Percentiles rank a stretch among this genome's conserved stretches.
These are phyloP conservation scores for Mormyrus proboscirostris DNA, from an alignment of 2,797 vertebrate species.

Conservation along the genomic window DNA sequence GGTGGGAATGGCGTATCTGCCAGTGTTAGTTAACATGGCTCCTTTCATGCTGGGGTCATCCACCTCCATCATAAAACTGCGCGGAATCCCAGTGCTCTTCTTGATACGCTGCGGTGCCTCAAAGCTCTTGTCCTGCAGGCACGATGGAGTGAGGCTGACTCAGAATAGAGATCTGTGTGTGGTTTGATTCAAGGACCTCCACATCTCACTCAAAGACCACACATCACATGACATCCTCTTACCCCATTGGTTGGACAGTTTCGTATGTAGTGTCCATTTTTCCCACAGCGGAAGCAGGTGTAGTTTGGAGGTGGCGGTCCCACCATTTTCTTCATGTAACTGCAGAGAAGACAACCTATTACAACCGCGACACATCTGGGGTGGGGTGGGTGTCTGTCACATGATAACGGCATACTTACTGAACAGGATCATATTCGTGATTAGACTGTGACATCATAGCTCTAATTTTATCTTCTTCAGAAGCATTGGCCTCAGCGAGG, in stretches of 20 bases:
- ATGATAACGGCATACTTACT: conserved; percentile 66
- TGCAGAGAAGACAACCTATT: conserved; percentile 42
- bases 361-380: conserved; percentile 12
- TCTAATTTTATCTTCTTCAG: conserved; percentile 97
- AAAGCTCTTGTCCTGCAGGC: conserved; percentile 79
- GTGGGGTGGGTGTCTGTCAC: not conserved
- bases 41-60: conserved; percentile 91
- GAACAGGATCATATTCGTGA: conserved; percentile 87
- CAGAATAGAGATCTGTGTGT: not conserved
- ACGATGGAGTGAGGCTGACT: conserved; percentile 16
- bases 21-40: conserved; percentile 93
- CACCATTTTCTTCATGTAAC: conserved; percentile 84
- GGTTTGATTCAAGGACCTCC: not conserved
- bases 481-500: conserved; percentile 86
- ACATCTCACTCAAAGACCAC: not conserved
- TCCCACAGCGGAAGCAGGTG: conserved; percentile 89
- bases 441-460: conserved; percentile 88
- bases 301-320: conserved; percentile 78
- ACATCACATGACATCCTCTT: conserved; percentile 41
- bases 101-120: conserved; percentile 82
- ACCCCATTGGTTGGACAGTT: conserved; percentile 88
- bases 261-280: conserved; percentile 89
- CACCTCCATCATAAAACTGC: conserved; percentile 95
- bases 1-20: conserved; percentile 87
- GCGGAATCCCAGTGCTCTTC: conserved; percentile 94